Conservation (phyloP, 2,797 vertebrate species). For the Pygocentrus nattereri region DNA sequence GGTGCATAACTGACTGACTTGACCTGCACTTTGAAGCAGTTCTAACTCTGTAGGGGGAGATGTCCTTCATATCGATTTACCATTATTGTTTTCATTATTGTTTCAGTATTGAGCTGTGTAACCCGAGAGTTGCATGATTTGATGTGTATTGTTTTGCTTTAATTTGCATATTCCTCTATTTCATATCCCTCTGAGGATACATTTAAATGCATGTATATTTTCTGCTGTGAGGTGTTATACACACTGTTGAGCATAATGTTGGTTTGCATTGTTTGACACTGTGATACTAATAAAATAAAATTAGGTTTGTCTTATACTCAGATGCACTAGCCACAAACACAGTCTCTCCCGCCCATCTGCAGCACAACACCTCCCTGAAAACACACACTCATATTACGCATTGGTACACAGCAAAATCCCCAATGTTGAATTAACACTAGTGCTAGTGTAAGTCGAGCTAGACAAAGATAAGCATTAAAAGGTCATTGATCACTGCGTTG, state of each 20-base stretch:
- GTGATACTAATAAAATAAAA: conserved; percentile 48
- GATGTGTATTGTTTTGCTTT: neutral
- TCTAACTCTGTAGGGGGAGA: neutral
- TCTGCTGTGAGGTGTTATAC: conserved; percentile 1
- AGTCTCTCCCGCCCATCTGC: neutral
- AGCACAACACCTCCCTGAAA: neutral
- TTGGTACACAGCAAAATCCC: neutral
- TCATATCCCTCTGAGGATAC: conserved; percentile 17
- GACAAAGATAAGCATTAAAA: neutral
- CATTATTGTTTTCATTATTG: neutral
- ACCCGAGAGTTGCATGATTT: conserved; percentile 7
- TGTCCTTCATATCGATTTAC: neutral
- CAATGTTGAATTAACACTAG: neutral
- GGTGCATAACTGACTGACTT: conserved; percentile 5
- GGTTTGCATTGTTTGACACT: conserved; percentile 19
- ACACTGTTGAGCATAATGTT: neutral
- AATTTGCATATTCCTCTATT: conserved; percentile 3
- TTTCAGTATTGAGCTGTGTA: conserved; percentile 41
- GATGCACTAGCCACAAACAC: neutral
- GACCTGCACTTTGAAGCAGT: conserved; percentile 9
- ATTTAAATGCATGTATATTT: neutral
- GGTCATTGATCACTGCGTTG: too few relatives aligned
- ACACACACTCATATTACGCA: neutral
- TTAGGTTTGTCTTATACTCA: neutral
- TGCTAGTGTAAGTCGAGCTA: neutral